Evolutionary conservation across 2,113 vertebrate species (phyloP).

Genomic region (Gambusia holbrooki): DNA sequence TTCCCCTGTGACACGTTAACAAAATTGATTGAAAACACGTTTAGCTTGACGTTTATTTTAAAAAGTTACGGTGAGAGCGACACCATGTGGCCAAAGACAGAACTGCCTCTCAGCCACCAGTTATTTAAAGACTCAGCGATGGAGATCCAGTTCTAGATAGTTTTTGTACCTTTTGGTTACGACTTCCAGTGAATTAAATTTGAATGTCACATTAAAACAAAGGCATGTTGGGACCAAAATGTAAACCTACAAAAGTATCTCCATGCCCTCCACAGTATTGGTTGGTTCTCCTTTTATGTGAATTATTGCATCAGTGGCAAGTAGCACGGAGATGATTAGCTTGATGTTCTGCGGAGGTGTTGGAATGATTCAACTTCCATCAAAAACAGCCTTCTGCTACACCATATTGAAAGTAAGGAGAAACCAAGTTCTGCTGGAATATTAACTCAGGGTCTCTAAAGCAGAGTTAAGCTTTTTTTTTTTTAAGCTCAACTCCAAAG

Average conservation of each 20-base stretch:
- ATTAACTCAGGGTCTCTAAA: no score
- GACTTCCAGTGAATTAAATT: neutral
- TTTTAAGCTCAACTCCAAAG: no score
- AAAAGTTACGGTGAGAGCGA: constrained; percentile 19
- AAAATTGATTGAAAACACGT: neutral
- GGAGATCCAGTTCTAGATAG: neutral
- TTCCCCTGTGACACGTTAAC: neutral
- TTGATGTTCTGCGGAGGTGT: neutral
- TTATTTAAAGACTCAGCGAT: neutral
- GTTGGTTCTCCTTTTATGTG: neutral
- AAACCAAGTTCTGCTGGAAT: no score
- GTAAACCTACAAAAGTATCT: no score
- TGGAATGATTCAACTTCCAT: neutral
- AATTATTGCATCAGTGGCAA: neutral
- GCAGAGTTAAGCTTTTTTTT: no score
- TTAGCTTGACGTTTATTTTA: neutral
- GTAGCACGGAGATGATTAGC: neutral
- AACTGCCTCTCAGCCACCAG: constrained; percentile 4
- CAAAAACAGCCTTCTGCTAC: neutral
- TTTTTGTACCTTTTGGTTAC: no score
- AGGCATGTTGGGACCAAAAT: neutral
- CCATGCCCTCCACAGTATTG: neutral
- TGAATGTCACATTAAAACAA: no score
- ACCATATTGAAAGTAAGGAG: no score
- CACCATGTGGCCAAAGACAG: constrained; percentile 34